Base-by-base conservation (phyloP, 1,140 invertebrate genomes). In the Procambarus virginalis region DNA sequence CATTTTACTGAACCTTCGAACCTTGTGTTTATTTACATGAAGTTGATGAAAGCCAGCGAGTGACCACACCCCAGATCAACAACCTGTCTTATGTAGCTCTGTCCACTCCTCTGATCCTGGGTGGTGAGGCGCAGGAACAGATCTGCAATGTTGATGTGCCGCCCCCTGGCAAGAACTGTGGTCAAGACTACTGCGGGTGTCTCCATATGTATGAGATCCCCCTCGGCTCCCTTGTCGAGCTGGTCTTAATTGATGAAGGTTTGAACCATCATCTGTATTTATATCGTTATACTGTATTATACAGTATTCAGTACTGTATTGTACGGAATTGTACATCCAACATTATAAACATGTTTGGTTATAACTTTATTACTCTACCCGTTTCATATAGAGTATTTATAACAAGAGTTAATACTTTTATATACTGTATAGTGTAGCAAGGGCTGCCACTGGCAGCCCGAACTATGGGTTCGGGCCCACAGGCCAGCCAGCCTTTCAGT, bases 71-170 rank as follows among this genome's bases (percentile, higher is more conserved):
- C 0, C 97, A 98, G 94, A 94, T 99, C 2, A 98, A 99, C 93
- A 96, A 97, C 92, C 97, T 98, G 83, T 96, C 96, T 49, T 95
- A 97, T 95, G n/a, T 96, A 95, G 92, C 94, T 86, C 97, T 96
- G 0, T 93, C 96, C 0, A 95, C 96, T 89, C 97, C 97, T 0
- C 94, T 97, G 1, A 93, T 98, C 48, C 94, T 97, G 0, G 45
- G n/a, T 14, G 75, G 73, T 10, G 75, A 68, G 12, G 14, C n/a
- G 1, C 46, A 68, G 49, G 46, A 49, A 14, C 17, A 8, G 6
- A 34, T 79, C 12, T 95, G 96, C 8, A 96, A 97, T 58, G 96
- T 97, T 94, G 97, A 97, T 55, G 12, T 4, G 94, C 98, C 98
- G 92, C 97, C 97, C 84, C 45, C 12, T 34, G n/a, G 20, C 46